Percentiles rank a stretch among this genome's conserved stretches.
Evolutionary conservation across 2,113 vertebrate genomes (phyloP).

Genomic region (Thymallus thymallus): DNA sequence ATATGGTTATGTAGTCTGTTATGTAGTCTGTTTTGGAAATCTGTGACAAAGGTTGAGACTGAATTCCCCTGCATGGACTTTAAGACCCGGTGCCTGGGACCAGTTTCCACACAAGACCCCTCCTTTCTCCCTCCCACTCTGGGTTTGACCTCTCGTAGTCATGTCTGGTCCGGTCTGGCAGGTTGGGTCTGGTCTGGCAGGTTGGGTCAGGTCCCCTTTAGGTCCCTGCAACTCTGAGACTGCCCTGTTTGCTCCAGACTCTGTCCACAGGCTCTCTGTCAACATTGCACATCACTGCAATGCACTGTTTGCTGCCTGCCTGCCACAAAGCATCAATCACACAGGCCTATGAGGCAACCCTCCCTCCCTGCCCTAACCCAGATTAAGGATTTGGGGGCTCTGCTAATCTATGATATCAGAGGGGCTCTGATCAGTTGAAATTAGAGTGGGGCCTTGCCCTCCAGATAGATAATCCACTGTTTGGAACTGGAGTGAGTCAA

Average conservation of each 20-base stretch:
- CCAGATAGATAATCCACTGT: neutral
- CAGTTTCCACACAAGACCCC: neutral
- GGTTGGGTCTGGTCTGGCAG: neutral
- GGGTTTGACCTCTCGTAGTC: neutral
- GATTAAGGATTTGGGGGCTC: conserved; percentile 3
- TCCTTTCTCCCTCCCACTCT: neutral
- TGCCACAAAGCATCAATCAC: neutral
- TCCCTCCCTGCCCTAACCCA: neutral
- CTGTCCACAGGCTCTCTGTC: neutral
- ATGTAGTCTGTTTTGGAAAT: neutral
- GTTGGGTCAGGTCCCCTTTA: neutral
- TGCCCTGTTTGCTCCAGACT: no score
- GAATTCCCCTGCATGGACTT: neutral
- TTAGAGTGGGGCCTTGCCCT: neutral
- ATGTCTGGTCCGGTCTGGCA: neutral
- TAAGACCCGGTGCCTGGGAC: neutral
- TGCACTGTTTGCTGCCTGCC: neutral
- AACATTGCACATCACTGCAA: neutral
- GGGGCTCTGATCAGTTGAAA: conserved; percentile 6
- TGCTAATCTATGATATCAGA: conserved; percentile 7
- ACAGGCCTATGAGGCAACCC: neutral
- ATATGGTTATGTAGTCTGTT: neutral
- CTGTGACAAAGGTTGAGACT: neutral
- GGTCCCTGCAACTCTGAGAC: neutral
- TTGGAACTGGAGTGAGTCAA: neutral